Evolutionary conservation across 2,113 vertebrate species (phyloP).

Genomic region (Tangachromis dhanisi): DNA sequence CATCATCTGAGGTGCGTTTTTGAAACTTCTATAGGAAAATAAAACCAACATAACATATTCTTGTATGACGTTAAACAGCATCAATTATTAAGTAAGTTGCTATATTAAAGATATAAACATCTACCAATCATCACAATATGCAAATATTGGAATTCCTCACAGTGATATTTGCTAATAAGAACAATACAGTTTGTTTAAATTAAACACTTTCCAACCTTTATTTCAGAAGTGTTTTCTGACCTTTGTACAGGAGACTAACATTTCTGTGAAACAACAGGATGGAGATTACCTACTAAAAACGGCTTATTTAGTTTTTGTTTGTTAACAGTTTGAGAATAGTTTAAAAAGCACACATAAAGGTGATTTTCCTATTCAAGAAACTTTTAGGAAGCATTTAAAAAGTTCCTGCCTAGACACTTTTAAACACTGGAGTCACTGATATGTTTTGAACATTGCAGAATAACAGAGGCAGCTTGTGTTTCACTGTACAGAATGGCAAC

Average conservation of each 20-base stretch:
- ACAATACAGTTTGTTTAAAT: not conserved
- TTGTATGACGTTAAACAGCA: not conserved
- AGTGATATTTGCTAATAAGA: not conserved
- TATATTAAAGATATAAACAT: not conserved
- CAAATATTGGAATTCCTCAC: not conserved
- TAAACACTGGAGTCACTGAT: not conserved
- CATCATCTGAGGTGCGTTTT: not conserved
- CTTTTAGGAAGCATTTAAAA: not conserved
- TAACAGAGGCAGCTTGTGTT: slow-evolving; percentile 7
- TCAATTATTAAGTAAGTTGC: not conserved
- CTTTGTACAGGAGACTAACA: not conserved
- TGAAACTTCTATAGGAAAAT: not conserved
- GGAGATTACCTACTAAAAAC: not conserved
- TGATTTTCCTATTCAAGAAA: not conserved
- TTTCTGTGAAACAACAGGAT: not conserved
- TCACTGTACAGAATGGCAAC: slow-evolving; percentile 16
- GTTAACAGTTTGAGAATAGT: not conserved
- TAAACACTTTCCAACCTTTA: not conserved
- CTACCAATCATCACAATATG: not conserved
- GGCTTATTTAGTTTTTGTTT: not conserved
- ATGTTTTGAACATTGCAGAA: not conserved
- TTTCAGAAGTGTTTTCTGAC: not conserved
- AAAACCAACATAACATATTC: not conserved
- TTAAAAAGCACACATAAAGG: not conserved
- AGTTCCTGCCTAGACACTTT: not conserved